Evolutionary conservation across 2,113 vertebrate species (phyloP).

Genomic region (Equus przewalskii): DNA sequence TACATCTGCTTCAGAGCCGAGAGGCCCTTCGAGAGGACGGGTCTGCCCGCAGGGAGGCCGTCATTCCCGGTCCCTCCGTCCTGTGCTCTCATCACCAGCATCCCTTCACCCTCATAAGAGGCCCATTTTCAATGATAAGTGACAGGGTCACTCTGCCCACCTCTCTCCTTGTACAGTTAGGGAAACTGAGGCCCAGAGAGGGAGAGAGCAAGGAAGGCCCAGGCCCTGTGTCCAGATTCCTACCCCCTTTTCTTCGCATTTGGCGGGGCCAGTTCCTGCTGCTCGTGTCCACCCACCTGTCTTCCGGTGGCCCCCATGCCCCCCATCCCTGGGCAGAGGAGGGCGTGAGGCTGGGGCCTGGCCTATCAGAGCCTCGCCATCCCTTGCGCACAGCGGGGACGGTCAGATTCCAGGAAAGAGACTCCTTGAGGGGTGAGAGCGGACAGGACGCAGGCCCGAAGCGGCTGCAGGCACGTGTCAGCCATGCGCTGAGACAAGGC

Average conservation of each 20-base stretch:
- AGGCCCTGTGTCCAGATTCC: neutral
- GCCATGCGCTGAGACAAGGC: fast-evolving
- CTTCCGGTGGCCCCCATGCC: neutral
- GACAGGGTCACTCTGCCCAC: fast-evolving
- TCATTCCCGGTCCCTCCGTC: fast-evolving
- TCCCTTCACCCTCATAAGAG: neutral
- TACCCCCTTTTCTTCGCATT: neutral
- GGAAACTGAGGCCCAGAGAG: neutral
- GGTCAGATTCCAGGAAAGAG: neutral
- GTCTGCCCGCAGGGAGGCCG: fast-evolving
- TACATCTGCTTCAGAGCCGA: fast-evolving
- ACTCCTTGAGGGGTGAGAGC: neutral
- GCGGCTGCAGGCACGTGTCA: fast-evolving
- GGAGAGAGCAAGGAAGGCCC: neutral
- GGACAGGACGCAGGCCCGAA: neutral
- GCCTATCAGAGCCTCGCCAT: fast-evolving
- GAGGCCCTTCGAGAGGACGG: neutral
- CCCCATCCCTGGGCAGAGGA: neutral
- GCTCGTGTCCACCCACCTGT: neutral
- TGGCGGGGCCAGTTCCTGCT: neutral
- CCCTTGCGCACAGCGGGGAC: neutral
- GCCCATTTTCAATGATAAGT: fast-evolving
- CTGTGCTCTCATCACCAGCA: fast-evolving
- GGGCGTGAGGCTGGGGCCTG: fast-evolving
- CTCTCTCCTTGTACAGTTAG: too few species aligned